Evolutionary conservation across 2,888 invertebrate genomes (phyloP).

Genomic region (Steinernema scapterisci): DNA sequence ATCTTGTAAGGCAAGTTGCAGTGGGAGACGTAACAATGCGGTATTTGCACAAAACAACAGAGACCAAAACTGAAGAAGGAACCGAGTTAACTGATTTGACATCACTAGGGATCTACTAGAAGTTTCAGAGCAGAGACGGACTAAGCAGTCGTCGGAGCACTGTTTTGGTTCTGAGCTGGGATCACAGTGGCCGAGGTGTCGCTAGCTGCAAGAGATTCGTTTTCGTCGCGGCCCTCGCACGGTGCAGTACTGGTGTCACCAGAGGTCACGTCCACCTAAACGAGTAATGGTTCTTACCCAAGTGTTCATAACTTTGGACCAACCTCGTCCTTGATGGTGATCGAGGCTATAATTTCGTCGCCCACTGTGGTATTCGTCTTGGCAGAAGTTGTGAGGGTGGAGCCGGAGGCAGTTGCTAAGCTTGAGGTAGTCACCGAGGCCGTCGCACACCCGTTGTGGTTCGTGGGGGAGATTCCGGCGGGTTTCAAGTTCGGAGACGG

Average conservation of each 20-base stretch:
- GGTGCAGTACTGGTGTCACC: background rate
- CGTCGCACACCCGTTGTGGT: conserved; percentile 9
- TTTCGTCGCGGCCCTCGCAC: background rate
- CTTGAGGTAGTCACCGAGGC: conserved; percentile 9
- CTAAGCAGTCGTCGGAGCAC: conserved; percentile 23
- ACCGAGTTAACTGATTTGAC: conserved; percentile 17
- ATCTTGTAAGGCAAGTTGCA: conserved; percentile 22
- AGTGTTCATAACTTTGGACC: no score
- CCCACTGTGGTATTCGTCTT: background rate
- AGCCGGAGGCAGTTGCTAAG: background rate
- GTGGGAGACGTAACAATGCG: conserved; percentile 8
- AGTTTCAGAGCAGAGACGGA: background rate
- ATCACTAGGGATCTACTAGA: conserved; percentile 16
- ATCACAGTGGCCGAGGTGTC: background rate
- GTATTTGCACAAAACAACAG: conserved; percentile 29
- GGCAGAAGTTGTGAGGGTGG: background rate
- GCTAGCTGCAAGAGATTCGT: background rate
- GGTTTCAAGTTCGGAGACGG: conserved; percentile 14
- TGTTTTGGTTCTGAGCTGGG: conserved; percentile 9
- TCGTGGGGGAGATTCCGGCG: background rate
- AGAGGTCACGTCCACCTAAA: conserved; percentile 24
- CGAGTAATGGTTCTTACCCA: no score
- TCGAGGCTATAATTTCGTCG: background rate
- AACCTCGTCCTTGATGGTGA: conserved; percentile 3
- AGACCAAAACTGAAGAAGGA: conserved; percentile 18